Evolutionary conservation across 2,888 invertebrate genomes (phyloP).

Genomic region (Caenorhabditis macrosperma): DNA sequence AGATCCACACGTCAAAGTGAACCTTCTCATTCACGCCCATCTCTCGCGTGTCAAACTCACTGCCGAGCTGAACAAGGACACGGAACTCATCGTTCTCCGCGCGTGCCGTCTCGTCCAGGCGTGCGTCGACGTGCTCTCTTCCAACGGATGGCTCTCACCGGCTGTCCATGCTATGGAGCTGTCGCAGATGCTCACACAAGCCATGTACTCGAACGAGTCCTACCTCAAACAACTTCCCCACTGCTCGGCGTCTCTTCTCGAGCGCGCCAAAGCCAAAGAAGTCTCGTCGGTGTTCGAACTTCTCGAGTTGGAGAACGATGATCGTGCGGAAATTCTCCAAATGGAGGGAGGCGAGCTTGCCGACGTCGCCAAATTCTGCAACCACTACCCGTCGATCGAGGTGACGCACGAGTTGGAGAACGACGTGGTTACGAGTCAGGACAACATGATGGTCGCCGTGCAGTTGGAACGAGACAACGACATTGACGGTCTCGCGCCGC

Average conservation of each 20-base stretch:
- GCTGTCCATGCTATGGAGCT: constrained; percentile 99
- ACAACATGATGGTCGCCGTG: constrained; percentile 91
- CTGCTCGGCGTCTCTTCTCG: constrained; percentile 91
- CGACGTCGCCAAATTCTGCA: constrained; percentile 98
- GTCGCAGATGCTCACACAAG: constrained; percentile 99
- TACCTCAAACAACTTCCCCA: constrained; percentile 97
- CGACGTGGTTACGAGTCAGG: constrained; percentile 87
- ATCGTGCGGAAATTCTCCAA: constrained; percentile 86
- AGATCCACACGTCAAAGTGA: constrained; percentile 96
- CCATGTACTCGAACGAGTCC: constrained; percentile 98
- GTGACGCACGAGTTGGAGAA: constrained; percentile 92
- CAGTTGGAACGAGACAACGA: constrained; percentile 97
- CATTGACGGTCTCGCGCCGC: constrained; percentile 86
- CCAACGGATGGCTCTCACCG: constrained; percentile 96
- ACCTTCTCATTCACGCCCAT: constrained; percentile 95
- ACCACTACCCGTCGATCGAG: constrained; percentile 98
- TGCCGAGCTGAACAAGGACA: constrained; percentile 96
- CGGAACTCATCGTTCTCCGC: constrained; percentile 88
- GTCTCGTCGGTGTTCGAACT: constrained; percentile 96
- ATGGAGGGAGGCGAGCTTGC: constrained; percentile 91
- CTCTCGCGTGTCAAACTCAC: constrained; percentile 93
- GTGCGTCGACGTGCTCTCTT: constrained; percentile 90
- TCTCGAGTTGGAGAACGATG: constrained; percentile 90
- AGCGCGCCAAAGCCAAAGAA: constrained; percentile 90
- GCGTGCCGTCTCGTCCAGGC: constrained; percentile 84